A percentile compares a stretch with the other conserved stretches of the same genome.
Conservation (phyloP, 2,888 invertebrate species). For the Lamellibrachia satsuma region DNA sequence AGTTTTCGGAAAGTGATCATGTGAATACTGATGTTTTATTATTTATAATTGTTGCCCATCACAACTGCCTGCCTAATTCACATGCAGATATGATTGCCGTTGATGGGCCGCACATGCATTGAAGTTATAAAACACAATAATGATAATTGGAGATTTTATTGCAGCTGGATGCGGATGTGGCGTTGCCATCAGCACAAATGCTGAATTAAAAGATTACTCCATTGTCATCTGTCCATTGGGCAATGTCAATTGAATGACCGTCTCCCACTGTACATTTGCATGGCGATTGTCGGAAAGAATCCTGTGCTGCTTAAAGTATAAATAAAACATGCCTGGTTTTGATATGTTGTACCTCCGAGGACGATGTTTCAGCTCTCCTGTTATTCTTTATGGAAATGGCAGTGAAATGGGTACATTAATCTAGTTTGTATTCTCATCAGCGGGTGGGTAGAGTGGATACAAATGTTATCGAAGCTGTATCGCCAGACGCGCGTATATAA, state of each 20-base stretch:
- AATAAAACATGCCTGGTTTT: neutral
- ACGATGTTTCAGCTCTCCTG: neutral
- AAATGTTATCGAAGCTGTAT: neutral
- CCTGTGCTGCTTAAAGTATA: neutral
- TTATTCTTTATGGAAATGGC: neutral
- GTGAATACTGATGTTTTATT: neutral
- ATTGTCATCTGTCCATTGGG: conserved; percentile 8
- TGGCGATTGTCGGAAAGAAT: conserved; percentile 4
- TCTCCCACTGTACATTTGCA: neutral
- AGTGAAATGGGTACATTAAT: conserved; percentile 6
- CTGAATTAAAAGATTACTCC: neutral
- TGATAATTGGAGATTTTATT: neutral
- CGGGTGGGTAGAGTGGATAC: neutral
- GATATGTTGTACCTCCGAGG: neutral
- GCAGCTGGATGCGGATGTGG: neutral
- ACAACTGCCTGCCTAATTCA: neutral
- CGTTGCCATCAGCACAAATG: neutral
- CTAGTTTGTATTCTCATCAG: conserved; percentile 12
- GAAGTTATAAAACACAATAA: conserved; percentile 13
- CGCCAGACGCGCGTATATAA: neutral
- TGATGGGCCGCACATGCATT: neutral
- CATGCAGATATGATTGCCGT: neutral
- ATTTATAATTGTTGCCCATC: neutral
- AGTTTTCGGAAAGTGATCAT: neutral
- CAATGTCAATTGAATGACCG: neutral